Evolutionary conservation across 2,113 vertebrate genomes (phyloP).

Genomic region (Ivindomyrus marchei): DNA sequence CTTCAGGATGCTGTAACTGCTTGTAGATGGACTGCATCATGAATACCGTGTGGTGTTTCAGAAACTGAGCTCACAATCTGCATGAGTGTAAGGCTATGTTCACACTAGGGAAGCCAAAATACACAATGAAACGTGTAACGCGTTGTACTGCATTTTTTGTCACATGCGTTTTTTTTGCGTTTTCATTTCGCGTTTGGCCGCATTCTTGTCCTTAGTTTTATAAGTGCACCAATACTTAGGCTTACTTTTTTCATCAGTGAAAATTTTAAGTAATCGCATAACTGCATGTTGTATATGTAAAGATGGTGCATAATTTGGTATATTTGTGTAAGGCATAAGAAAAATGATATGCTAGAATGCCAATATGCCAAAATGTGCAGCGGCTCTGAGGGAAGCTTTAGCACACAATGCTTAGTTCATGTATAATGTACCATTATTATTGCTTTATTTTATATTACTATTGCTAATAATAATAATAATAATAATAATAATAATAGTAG

Average conservation of each 20-base stretch:
- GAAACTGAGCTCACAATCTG: not conserved
- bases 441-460: not conserved
- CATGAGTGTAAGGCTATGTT: not conserved
- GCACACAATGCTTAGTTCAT: not conserved
- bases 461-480: too few species aligned
- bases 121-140: too few species aligned
- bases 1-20: not conserved
- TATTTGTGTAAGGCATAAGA: not conserved
- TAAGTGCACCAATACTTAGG: not conserved
- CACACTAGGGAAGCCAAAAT: too few species aligned
- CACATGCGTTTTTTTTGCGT: too few species aligned
- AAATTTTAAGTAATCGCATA: not conserved
- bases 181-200: too few species aligned
- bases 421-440: not conserved
- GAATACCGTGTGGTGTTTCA: not conserved
- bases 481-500: too few species aligned
- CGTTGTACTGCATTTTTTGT: too few species aligned
- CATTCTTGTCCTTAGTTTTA: not conserved
- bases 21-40: not conserved
- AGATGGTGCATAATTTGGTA: not conserved
- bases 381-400: not conserved
- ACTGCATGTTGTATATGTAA: not conserved
- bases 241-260: not conserved
- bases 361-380: not conserved
- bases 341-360: not conserved